Percentiles rank a stretch among this genome's conserved stretches.
Evolutionary conservation across 2,888 invertebrate species (phyloP).

Genomic region (Teleiodes luculella): DNA sequence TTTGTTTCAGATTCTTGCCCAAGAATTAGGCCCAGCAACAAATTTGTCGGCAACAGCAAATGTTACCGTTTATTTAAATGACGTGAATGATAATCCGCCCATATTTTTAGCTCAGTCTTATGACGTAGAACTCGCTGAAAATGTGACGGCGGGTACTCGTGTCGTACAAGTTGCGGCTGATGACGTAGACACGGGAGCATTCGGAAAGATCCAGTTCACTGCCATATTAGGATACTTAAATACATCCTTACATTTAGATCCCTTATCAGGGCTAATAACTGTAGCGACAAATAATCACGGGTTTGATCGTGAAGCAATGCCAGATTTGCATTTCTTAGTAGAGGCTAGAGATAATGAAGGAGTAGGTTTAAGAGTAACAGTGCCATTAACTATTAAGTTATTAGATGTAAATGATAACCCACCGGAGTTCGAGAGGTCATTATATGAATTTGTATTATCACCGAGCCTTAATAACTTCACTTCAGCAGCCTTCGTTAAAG

Average conservation of each 20-base stretch:
- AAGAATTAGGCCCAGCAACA: constrained; percentile 87
- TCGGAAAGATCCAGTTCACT: constrained; percentile 88
- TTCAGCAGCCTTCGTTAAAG: constrained; percentile 87
- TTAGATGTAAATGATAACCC: constrained; percentile 91
- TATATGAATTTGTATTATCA: constrained; percentile 89
- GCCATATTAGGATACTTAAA: constrained; percentile 87
- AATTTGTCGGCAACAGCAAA: constrained; percentile 86
- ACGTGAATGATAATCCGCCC: constrained; percentile 93
- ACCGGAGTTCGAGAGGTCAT: constrained; percentile 87
- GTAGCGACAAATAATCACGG: constrained; percentile 86
- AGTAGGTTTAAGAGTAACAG: constrained; percentile 85
- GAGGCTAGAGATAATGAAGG: constrained; percentile 94
- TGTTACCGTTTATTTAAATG: constrained; percentile 88
- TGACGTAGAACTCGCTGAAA: constrained; percentile 87
- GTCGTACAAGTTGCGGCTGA: constrained; percentile 88
- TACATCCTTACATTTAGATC: constrained; percentile 87
- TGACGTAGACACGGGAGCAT: constrained; percentile 88
- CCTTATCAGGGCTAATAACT: constrained; percentile 87
- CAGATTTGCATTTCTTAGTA: constrained; percentile 87
- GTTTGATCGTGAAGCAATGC: constrained; percentile 90
- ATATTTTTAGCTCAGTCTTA: constrained; percentile 86
- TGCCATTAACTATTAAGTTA: constrained; percentile 86
- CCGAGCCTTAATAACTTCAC: constrained; percentile 87
- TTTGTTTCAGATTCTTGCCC: constrained; percentile 83
- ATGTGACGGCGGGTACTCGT: constrained; percentile 85